phyloP scores from a whole-genome alignment of 2,113 vertebrate species.

The Dromas ardeola region DNA sequence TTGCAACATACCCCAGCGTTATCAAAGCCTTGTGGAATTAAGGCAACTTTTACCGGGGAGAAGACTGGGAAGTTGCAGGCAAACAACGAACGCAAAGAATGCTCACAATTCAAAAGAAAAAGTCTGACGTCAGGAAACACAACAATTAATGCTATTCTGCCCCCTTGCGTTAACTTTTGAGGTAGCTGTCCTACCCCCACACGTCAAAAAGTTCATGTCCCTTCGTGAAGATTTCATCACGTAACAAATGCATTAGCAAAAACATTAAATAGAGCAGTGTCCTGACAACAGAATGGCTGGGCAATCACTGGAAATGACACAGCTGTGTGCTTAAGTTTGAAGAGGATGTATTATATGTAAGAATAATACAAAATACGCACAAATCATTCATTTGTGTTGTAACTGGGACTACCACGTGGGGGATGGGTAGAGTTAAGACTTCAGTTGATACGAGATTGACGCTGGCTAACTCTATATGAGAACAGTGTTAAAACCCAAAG shows the following conservation, averaged over 20 bases:
- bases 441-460: not conserved
- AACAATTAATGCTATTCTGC: constrained; percentile 52
- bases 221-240: not conserved
- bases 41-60: not conserved
- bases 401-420: not conserved
- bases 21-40: not conserved
- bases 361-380: not conserved
- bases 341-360: not conserved
- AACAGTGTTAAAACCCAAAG: not conserved
- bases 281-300: not conserved
- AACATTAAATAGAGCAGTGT: not conserved
- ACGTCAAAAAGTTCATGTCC: not conserved
- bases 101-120: not conserved
- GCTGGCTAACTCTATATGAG: not conserved
- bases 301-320: not conserved
- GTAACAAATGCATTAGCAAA: not conserved
- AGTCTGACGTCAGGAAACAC: constrained; percentile 46
- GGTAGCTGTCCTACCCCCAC: not conserved
- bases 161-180: constrained; percentile 21
- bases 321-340: not conserved
- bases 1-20: not conserved
- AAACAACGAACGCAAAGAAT: not conserved
- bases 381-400: not conserved
- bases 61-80: not conserved
- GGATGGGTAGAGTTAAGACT: not conserved